Conservation (phyloP, 2,888 invertebrate species). For the Capitulum mitella region DNA sequence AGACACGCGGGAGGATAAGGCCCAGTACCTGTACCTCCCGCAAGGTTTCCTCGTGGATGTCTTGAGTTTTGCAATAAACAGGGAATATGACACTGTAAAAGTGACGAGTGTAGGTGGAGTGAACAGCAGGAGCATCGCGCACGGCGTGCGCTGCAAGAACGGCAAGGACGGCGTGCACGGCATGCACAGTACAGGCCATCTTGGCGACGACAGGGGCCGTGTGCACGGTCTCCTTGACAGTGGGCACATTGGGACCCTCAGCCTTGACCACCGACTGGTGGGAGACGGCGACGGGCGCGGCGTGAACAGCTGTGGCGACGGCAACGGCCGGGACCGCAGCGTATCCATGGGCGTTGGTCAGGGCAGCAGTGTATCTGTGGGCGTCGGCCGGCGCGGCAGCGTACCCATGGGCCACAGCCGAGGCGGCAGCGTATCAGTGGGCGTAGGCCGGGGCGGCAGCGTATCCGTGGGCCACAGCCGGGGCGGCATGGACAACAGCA, state of each 20-base stretch:
- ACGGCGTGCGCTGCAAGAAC: conserved; percentile 32
- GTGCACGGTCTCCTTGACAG: neutral
- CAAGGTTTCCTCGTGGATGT: no score
- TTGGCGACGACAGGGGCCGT: conserved; percentile 36
- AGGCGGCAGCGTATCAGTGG: no score
- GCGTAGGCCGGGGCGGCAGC: conserved; percentile 27
- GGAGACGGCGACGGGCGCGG: neutral
- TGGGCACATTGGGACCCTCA: neutral
- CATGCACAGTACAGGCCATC: neutral
- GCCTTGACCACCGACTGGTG: neutral
- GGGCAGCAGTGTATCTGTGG: neutral
- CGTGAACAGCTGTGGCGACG: neutral
- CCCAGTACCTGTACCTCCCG: no score
- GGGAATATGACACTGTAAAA: neutral
- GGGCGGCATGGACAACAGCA: no score
- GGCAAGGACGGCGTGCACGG: neutral
- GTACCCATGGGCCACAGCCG: conserved; percentile 22
- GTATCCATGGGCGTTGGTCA: neutral
- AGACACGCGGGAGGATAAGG: no score
- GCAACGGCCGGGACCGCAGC: conserved; percentile 29
- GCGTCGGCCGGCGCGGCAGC: neutral
- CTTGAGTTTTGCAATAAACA: no score
- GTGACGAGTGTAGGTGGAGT: neutral
- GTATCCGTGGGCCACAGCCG: conserved; percentile 23
- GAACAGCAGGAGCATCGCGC: no score